Base-by-base conservation (phyloP, 2,888 invertebrate genomes). In the Drepanosiphum platanoidis region DNA sequence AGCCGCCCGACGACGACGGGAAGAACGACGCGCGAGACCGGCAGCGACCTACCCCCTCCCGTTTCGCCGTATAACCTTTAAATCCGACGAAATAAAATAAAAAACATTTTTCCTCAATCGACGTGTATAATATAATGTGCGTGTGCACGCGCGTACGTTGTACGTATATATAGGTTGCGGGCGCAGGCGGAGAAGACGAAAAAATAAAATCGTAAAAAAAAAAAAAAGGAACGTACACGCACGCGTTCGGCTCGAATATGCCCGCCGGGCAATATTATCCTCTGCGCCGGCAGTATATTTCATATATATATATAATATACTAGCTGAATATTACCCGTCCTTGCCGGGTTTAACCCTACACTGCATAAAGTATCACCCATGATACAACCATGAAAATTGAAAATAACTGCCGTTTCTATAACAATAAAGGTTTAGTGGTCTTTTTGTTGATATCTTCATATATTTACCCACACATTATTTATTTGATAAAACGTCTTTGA, bases 1-100 rank as follows among this genome's bases (percentile, higher is more conserved):
- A 58, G 34, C 75, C 52, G 75, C 34, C 34, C 34, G 5, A 75
- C 75, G 32, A 52, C 34, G 5, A 75, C 75, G 32, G 75, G n/a
- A 58, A 9, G 9, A 30, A 64, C 30, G 61, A n/a, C 30, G n/a
- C 30, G 61, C 18, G 52, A 52, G 22, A 3, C 52, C 22, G 22
- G 52, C 52, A 22, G 15, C 22, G 4, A 4, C 52, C 7, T 22
- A 1, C 22, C 18, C 22, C 52, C 52, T 5, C 52, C 18, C 11
- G 8, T 15, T 52, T 22, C 52, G 22, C 22, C 4, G 22, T 5
- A n/a, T n/a, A 18, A 30, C 46, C 18, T 42, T 18, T 30, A 61
- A 61, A 61, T 64, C 27, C 11, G 36, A 42, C 64, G 46, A 79
- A 46, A 79, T 18, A 58, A 58, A 61, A 61, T 61, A 61, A 64